phyloP scores from a whole-genome alignment of 2,888 invertebrate species.

The Rhamphomyia laevipes region DNA sequence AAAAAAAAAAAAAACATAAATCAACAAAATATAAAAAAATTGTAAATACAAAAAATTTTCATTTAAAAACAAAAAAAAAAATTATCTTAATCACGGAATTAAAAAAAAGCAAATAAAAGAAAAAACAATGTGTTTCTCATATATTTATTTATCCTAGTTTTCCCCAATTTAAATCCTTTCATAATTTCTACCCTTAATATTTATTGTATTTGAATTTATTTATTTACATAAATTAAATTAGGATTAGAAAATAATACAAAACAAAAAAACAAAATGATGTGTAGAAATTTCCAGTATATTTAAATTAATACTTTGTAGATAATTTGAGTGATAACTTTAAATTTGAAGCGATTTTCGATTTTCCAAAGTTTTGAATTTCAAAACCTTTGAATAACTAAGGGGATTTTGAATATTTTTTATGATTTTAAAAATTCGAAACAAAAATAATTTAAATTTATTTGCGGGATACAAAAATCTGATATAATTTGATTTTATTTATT shows the following conservation, averaged over 20 bases:
- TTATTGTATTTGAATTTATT: not conserved
- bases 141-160: slow-evolving; percentile 20
- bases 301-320: not conserved
- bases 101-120: slow-evolving; percentile 10
- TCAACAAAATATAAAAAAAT: slow-evolving; percentile 7
- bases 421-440: too few species aligned
- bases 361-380: too few species aligned
- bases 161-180: slow-evolving; percentile 12
- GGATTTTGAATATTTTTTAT: too few species aligned
- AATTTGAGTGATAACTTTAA: not conserved
- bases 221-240: not conserved
- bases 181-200: not conserved
- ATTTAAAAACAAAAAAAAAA: slow-evolving; percentile 5
- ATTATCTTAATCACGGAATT: slow-evolving; percentile 8
- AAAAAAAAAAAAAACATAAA: slow-evolving; percentile 10
- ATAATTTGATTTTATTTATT: too few species aligned
- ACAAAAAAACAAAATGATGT: not conserved
- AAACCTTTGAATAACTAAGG: too few species aligned
- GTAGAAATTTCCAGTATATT: not conserved
- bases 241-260: not conserved
- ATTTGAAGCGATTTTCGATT: not conserved
- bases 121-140: slow-evolving; percentile 27
- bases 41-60: not conserved
- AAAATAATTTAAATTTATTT: too few species aligned
- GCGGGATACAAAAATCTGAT: too few species aligned